Evolutionary conservation across 2,113 vertebrate species (phyloP).

Genomic region (Hylia prasina): DNA sequence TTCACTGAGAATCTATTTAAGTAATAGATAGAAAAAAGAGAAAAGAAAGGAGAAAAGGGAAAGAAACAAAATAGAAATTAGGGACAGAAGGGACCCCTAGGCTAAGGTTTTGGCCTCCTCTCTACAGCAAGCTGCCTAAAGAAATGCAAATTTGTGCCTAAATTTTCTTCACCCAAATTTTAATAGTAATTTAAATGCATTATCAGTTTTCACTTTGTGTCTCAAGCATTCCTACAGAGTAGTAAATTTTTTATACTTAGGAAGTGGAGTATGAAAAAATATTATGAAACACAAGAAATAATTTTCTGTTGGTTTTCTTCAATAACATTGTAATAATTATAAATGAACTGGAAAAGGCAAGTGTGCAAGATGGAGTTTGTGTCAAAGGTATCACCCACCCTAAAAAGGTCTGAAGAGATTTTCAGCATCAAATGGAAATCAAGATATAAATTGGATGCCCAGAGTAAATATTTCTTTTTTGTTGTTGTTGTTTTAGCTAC

Average conservation of each 20-base stretch:
- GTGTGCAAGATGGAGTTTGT: fast-evolving
- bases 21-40: background rate
- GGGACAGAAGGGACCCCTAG: background rate
- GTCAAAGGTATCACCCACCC: background rate
- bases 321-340: background rate
- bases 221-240: background rate
- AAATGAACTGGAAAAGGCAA: background rate
- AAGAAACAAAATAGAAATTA: background rate
- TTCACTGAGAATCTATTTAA: background rate
- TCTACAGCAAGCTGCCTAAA: background rate
- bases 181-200: background rate
- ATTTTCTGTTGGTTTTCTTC: background rate
- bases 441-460: background rate
- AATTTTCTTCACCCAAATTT: background rate
- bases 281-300: background rate
- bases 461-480: background rate
- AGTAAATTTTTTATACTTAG: background rate
- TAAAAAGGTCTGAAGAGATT: background rate
- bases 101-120: background rate
- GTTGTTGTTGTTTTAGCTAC: background rate
- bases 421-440: background rate
- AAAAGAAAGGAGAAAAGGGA: background rate
- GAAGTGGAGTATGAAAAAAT: background rate
- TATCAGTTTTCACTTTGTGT: background rate
- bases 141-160: background rate